A percentile compares a stretch with the other conserved stretches of the same genome.
phyloP scores from a whole-genome alignment of 2,888 invertebrate species.

The Anagyrus pseudococci region DNA sequence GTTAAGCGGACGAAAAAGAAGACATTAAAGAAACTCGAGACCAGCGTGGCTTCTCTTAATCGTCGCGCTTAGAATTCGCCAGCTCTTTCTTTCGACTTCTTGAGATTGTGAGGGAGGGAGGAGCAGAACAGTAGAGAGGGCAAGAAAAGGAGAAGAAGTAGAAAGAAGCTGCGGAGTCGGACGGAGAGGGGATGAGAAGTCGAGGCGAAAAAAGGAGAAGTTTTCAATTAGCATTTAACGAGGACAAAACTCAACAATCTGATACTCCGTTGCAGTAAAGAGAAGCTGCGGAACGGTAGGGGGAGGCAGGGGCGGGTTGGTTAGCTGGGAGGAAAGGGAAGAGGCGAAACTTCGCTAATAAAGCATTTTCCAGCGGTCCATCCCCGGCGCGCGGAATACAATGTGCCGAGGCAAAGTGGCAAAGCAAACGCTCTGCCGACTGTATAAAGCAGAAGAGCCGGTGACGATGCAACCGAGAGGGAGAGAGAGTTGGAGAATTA shows the following conservation, averaged over 20 bases:
- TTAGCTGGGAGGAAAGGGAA: not conserved
- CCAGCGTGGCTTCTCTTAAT: slow-evolving; percentile 4
- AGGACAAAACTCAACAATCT: slow-evolving; percentile 28
- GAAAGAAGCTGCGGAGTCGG: not conserved
- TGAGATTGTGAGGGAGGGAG: too few relatives aligned
- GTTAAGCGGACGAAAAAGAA: not conserved
- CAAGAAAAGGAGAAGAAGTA: not conserved
- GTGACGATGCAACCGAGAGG: too few relatives aligned
- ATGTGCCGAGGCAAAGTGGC: slow-evolving; percentile 25
- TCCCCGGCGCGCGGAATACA: slow-evolving; percentile 18
- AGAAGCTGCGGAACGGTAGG: too few relatives aligned
- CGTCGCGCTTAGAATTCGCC: slow-evolving; percentile 8
- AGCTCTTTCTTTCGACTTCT: not conserved
- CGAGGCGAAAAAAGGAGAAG: slow-evolving; percentile 3
- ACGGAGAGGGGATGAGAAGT: not conserved
- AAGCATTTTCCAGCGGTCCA: slow-evolving; percentile 29
- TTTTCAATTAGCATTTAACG: slow-evolving; percentile 26
- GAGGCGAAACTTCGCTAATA: slow-evolving; percentile 23
- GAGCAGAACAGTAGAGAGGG: too few relatives aligned
- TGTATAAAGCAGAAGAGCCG: too few relatives aligned
- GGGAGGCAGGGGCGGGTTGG: too few relatives aligned
- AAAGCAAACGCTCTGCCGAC: slow-evolving; percentile 16
- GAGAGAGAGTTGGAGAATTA: too few relatives aligned
- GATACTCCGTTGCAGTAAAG: slow-evolving; percentile 9
- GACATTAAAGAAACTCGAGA: slow-evolving; percentile 1